phyloP scores from a whole-genome alignment of 2,888 invertebrate genomes.

The Sinhomidia bicolor region DNA sequence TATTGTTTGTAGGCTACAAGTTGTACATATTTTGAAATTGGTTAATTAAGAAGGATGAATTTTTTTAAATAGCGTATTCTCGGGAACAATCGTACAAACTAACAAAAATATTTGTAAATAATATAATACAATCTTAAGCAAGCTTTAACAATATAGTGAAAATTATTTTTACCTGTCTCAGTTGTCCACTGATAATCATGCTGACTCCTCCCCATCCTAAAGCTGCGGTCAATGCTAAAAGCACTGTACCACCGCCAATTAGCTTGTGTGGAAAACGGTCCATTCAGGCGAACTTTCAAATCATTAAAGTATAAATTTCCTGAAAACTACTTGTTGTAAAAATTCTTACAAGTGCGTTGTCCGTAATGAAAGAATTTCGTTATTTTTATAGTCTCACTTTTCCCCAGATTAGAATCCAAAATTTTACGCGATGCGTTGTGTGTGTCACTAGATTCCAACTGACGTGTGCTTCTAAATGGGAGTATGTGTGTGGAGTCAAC shows the following conservation, averaged over 20 bases:
- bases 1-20: no score
- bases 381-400: neutral
- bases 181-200: conserved; percentile 78
- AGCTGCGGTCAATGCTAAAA: conserved; percentile 77
- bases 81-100: no score
- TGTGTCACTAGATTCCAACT: neutral
- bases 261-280: conserved; percentile 78
- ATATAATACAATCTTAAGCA: neutral
- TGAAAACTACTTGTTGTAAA: neutral
- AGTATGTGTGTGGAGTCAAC: neutral
- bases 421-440: no score
- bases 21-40: no score
- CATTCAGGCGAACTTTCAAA: conserved; percentile 63
- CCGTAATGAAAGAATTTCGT: no score
- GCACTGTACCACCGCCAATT: conserved; percentile 77
- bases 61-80: no score
- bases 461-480: conserved; percentile 43
- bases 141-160: neutral
- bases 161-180: conserved; percentile 73
- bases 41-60: no score
- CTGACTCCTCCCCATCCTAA: conserved; percentile 79
- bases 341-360: neutral
- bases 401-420: conserved; percentile 3
- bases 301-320: conserved; percentile 3
- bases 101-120: neutral